Evolutionary conservation across 2,797 vertebrate species (phyloP).

Genomic region (Zalophus californianus): DNA sequence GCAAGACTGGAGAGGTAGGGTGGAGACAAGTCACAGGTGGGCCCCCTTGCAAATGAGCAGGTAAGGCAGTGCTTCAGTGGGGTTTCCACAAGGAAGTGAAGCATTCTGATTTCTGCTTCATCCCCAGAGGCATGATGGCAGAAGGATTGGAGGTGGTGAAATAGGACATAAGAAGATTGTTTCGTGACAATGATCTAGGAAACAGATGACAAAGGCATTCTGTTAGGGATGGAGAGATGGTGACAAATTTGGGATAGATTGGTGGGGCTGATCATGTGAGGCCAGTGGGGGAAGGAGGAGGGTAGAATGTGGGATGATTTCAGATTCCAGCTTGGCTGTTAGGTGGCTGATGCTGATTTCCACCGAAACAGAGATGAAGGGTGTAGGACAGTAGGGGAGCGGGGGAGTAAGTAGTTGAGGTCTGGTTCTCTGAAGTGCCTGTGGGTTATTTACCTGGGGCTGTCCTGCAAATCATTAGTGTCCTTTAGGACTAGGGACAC

Average conservation of each 20-base stretch:
- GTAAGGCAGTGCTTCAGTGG: neutral
- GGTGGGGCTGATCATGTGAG: neutral
- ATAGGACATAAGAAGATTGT: neutral
- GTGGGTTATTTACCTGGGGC: neutral
- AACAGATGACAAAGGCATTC: neutral
- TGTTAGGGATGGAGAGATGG: neutral
- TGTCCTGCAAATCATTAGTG: neutral
- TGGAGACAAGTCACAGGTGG: neutral
- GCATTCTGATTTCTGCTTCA: neutral
- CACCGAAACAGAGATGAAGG: neutral
- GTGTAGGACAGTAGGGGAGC: neutral
- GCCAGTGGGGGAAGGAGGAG: neutral
- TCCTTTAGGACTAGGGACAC: neutral
- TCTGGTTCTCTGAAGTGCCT: neutral
- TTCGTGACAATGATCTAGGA: neutral
- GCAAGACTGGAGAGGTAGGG: neutral
- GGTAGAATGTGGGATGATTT: neutral
- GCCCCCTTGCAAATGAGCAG: neutral
- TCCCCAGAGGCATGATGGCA: neutral
- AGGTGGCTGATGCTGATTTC: neutral
- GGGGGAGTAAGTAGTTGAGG: too few species aligned
- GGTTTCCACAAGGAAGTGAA: neutral
- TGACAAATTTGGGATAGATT: neutral
- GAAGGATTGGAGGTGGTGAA: neutral
- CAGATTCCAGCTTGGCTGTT: neutral